Percentiles rank a stretch among this genome's conserved stretches.
Conservation (phyloP, 2,113 vertebrate genomes). For the Haliaeetus leucogaster region DNA sequence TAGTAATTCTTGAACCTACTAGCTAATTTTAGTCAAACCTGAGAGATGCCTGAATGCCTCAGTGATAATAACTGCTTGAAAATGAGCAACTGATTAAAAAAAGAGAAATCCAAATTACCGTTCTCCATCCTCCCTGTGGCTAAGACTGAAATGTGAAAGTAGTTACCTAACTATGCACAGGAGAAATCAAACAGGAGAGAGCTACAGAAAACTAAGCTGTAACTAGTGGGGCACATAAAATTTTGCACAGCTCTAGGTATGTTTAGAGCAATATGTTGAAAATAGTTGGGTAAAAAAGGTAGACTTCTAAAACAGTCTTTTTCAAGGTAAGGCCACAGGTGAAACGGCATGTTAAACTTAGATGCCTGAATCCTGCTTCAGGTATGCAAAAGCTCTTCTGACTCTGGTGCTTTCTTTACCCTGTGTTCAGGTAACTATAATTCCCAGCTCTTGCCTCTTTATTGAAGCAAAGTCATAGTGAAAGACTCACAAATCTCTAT, state of each 20-base stretch:
- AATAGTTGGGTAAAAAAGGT: not conserved
- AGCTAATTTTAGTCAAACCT: not conserved
- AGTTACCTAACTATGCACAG: not conserved
- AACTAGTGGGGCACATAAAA: not conserved
- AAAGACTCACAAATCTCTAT: not conserved
- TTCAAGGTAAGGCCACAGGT: not conserved
- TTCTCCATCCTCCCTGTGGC: not conserved
- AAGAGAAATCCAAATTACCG: not conserved
- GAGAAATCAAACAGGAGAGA: not conserved
- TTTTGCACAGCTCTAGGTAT: not conserved
- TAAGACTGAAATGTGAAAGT: not conserved
- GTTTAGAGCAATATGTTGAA: not conserved
- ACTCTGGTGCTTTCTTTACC: not conserved
- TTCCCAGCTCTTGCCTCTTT: not conserved
- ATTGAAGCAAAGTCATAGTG: not conserved
- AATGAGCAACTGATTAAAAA: not conserved
- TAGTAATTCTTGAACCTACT: not conserved
- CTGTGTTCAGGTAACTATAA: not conserved
- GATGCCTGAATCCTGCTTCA: not conserved
- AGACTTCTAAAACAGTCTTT: not conserved
- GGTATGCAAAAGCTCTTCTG: not conserved
- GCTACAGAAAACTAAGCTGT: not conserved
- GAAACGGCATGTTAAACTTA: not conserved
- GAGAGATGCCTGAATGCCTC: not conserved
- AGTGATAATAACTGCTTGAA: not conserved